These are phyloP conservation scores for Heliconius hortense DNA, from an alignment of 2,888 invertebrate genomes.

Conservation along the genomic window DNA sequence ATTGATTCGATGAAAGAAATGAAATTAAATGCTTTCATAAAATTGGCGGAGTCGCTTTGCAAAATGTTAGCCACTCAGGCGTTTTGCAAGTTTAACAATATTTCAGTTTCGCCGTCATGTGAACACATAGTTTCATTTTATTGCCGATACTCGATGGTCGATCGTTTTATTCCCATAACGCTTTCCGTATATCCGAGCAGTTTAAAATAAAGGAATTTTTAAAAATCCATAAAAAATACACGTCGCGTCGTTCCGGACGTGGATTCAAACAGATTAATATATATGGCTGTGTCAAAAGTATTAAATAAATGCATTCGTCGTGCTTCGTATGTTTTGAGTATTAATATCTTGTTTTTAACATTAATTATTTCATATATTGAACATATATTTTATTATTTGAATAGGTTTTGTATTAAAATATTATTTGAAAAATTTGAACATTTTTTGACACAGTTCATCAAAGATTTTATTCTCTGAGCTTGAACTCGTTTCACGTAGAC, in stretches of 20 bases:
- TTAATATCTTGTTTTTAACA: background rate
- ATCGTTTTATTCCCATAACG: slow-evolving; percentile 62
- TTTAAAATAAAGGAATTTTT: slow-evolving; percentile 45
- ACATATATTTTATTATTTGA: background rate
- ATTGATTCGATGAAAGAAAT: slow-evolving; percentile 32
- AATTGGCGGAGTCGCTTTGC: slow-evolving; percentile 50
- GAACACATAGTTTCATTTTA: slow-evolving; percentile 63
- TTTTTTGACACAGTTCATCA: background rate
- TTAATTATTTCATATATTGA: background rate
- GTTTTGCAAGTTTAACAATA: slow-evolving; percentile 77
- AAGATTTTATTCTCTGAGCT: background rate
- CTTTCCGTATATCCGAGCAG: slow-evolving; percentile 50
- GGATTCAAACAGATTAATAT: slow-evolving; percentile 31
- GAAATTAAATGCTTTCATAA: slow-evolving; percentile 46
- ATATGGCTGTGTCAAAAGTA: slow-evolving; percentile 17
- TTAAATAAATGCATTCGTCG: slow-evolving; percentile 25
- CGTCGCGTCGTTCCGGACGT: slow-evolving; percentile 17
- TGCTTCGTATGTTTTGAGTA: slow-evolving; percentile 14
- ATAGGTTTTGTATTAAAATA: background rate
- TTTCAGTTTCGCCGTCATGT: slow-evolving; percentile 62
- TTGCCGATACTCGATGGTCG: slow-evolving; percentile 60
- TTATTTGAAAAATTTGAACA: background rate
- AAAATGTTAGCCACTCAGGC: slow-evolving; percentile 56
- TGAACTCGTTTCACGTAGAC: background rate
- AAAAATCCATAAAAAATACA: slow-evolving; percentile 28